Conservation (phyloP, 2,888 invertebrate genomes). For the Neoscelio sp. region DNA sequence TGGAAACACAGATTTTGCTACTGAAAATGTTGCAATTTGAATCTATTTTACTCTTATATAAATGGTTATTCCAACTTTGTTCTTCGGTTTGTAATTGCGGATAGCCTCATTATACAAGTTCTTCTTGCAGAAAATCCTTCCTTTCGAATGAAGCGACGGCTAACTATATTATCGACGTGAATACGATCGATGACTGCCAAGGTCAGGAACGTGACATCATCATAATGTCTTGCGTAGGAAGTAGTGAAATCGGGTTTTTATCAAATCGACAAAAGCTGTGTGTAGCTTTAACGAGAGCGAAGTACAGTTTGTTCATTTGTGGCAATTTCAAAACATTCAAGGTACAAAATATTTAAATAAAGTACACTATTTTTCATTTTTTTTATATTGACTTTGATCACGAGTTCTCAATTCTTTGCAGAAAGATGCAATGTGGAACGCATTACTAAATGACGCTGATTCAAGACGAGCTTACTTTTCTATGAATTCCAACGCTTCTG, state of each 20-base stretch:
- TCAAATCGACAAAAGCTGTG: conserved; percentile 91
- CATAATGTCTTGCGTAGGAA: conserved; percentile 93
- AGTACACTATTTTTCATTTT: neutral
- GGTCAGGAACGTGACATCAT: conserved; percentile 95
- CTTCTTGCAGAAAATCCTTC: too few relatives aligned
- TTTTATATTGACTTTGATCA: neutral
- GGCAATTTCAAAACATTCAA: conserved; percentile 88
- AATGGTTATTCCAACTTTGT: conserved; percentile 2
- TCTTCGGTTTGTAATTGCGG: conserved; percentile 67
- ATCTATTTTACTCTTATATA: too few relatives aligned
- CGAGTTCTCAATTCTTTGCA: conserved; percentile 63
- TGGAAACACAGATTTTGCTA: too few relatives aligned
- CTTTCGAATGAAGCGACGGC: conserved; percentile 57
- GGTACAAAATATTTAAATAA: conserved; percentile 84
- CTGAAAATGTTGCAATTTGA: too few relatives aligned
- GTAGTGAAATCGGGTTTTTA: conserved; percentile 90
- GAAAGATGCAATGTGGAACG: conserved; percentile 78
- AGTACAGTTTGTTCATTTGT: conserved; percentile 88
- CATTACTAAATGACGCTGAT: conserved; percentile 75
- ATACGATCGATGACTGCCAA: conserved; percentile 94
- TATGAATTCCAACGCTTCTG: too few relatives aligned
- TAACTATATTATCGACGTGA: conserved; percentile 84
- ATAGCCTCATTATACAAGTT: too few relatives aligned
- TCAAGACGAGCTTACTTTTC: conserved; percentile 70
- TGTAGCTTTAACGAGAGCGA: conserved; percentile 94